Base-by-base conservation (phyloP, 2,797 vertebrate species). In the Nyctibius grandis region DNA sequence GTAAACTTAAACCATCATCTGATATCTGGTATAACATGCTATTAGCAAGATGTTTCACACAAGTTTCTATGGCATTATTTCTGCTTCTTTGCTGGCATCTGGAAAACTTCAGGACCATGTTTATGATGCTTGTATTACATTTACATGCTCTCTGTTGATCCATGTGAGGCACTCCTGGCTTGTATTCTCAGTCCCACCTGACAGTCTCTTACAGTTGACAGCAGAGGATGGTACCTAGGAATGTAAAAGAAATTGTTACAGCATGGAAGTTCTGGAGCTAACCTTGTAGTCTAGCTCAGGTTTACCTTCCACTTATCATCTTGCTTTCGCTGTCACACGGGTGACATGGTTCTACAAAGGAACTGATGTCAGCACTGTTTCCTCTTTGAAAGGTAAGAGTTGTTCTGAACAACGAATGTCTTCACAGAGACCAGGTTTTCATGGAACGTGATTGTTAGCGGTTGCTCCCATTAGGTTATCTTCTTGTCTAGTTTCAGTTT, bases 41-140 rank as follows among this genome's bases (percentile, higher is more conserved):
- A 9, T 87, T 92, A 87, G 18, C 34, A 86, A 94, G 40, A 78
- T 42, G 59, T 93, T 95, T 88, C 70, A 74, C 20, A 18, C 38
- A 50, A 51, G 15, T 91, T 91, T 76, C 77, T 68, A 69, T 93
- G 92, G 44, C 48, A 31, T 86, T 89, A 91, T 61, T 87, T 96
- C 85, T 89, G 13, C 67, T 90, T 85, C 73, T 93, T 85, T 82
- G 45, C 45, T 88, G 89, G 50, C 51, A 91, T 79, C 85, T 95
- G 92, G 69, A 94, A 94, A 80, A 84, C 9, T 85, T 96, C 61
- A 68, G 50, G 44, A 72, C 73, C 13, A 18, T 60, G 44, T n/a
- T 75, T 63, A 22, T 63, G 57, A 56, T 73, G 84, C 89, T 89
- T 83, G 16, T 56, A 21, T 91, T 77, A 2, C 59, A 67, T 96